Evolutionary conservation across 2,888 invertebrate genomes (phyloP).

Genomic region (Nezara viridula): DNA sequence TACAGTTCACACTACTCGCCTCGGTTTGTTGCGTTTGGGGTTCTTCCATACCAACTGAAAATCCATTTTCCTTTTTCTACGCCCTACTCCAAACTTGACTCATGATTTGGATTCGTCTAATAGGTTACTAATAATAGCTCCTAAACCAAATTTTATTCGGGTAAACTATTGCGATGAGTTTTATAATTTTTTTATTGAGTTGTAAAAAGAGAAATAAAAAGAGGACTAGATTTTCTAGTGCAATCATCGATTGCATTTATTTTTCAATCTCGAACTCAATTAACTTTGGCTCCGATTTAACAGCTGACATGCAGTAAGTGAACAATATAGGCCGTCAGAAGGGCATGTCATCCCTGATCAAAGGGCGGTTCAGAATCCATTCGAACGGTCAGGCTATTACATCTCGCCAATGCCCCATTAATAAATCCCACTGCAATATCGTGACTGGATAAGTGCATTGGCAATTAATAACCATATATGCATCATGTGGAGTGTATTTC

Average conservation of each 20-base stretch:
- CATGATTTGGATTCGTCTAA: too few relatives aligned
- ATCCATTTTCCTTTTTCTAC: too few relatives aligned
- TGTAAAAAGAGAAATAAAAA: too few relatives aligned
- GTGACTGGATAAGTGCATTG: background rate
- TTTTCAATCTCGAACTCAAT: background rate
- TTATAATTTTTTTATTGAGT: too few relatives aligned
- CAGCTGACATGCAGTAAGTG: slow-evolving; percentile 15
- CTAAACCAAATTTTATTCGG: too few relatives aligned
- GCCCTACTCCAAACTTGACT: too few relatives aligned
- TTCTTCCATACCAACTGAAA: too few relatives aligned
- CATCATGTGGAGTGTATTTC: too few relatives aligned
- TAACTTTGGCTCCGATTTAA: background rate
- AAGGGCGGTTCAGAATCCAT: background rate
- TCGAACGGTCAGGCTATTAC: background rate
- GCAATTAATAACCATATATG: background rate
- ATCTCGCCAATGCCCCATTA: background rate
- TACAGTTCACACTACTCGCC: too few relatives aligned
- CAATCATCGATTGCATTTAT: background rate
- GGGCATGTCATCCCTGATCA: background rate
- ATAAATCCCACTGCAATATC: background rate
- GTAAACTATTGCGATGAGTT: too few relatives aligned
- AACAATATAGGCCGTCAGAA: background rate
- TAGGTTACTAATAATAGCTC: too few relatives aligned
- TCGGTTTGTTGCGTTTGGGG: too few relatives aligned
- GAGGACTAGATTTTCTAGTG: background rate